phyloP scores from a whole-genome alignment of 2,113 vertebrate species.

The Melanotaenia duboulayi region DNA sequence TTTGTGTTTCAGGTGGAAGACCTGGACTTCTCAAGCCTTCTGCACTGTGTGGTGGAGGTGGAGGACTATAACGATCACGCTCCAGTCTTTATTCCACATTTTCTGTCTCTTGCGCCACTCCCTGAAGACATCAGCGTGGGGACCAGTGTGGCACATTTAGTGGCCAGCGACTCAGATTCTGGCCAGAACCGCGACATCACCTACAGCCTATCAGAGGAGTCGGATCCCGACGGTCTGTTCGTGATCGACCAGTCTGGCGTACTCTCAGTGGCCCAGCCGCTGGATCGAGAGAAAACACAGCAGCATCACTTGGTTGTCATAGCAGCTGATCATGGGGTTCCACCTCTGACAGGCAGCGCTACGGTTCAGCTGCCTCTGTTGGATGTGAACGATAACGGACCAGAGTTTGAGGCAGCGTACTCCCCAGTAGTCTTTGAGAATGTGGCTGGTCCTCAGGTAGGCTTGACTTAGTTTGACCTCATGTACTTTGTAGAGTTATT shows the following conservation, averaged over 20 bases:
- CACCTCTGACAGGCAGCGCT: conserved; percentile 82
- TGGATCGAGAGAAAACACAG: conserved; percentile 84
- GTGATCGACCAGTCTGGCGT: conserved; percentile 83
- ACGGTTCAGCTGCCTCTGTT: conserved; percentile 86
- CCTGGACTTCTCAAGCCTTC: conserved; percentile 85
- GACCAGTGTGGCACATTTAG: conserved; percentile 83
- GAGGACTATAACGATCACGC: conserved; percentile 91
- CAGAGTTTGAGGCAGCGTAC: conserved; percentile 86
- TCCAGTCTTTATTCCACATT: conserved; percentile 87
- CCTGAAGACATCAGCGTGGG: conserved; percentile 85
- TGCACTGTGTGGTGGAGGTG: conserved; percentile 88
- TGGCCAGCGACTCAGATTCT: conserved; percentile 88
- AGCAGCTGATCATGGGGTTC: conserved; percentile 86
- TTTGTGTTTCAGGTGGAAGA: conserved; percentile 83
- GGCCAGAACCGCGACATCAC: conserved; percentile 85
- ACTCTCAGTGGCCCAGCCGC: conserved; percentile 78
- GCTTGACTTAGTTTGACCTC: not conserved
- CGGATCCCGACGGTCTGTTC: conserved; percentile 85
- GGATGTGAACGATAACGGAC: conserved; percentile 92
- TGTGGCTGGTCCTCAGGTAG: conserved; percentile 72
- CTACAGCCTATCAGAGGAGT: conserved; percentile 86
- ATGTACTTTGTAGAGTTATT: not conserved
- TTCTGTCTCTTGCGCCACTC: conserved; percentile 81
- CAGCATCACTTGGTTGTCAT: conserved; percentile 85
- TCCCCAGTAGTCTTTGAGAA: conserved; percentile 89